Conservation (phyloP, 53 echinoderm and acorn worm genomes). For the Hippasteria phrygiana region DNA sequence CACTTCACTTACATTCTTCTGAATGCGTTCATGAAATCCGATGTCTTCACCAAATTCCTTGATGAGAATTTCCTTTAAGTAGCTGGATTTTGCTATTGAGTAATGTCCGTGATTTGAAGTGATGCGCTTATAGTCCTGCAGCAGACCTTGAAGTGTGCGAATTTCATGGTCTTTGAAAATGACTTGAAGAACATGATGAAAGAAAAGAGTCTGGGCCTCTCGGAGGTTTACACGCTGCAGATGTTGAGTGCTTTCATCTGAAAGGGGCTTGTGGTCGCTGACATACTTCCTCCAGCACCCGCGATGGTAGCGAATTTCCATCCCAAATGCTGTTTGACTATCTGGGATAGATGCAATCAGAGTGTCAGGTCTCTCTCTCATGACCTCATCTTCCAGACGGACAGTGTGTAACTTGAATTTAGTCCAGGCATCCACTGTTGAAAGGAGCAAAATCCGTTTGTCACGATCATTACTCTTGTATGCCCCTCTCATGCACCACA, state of each 20-base stretch:
- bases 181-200: conserved; percentile 30
- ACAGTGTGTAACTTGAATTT: conserved; percentile 49
- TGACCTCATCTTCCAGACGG: conserved; percentile 41
- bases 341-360: conserved; percentile 48
- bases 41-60: conserved; percentile 61
- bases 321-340: conserved; percentile 55
- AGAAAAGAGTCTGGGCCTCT: conserved; percentile 48
- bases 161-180: conserved; percentile 65
- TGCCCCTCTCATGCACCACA: conserved; percentile 49
- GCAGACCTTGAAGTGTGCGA: conserved; percentile 49
- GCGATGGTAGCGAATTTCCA: conserved; percentile 65
- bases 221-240: conserved; percentile 45
- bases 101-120: conserved; percentile 43
- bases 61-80: conserved; percentile 63
- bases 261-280: conserved; percentile 10
- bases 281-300: conserved; percentile 60
- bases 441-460: conserved; percentile 28
- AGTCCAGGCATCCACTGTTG: conserved; percentile 52
- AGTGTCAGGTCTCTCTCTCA: conserved; percentile 16
- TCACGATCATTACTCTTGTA: conserved; percentile 8
- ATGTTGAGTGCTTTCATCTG: conserved; percentile 12
- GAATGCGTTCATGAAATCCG: conserved; percentile 61
- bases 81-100: conserved; percentile 45
- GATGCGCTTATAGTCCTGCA: conserved; percentile 52
- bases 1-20: conserved; percentile 67